Percentiles rank a stretch among this genome's conserved stretches.
These are phyloP conservation scores for Perizoma flavofasciatum DNA, from an alignment of 2,888 invertebrate species.

Conservation along the genomic window DNA sequence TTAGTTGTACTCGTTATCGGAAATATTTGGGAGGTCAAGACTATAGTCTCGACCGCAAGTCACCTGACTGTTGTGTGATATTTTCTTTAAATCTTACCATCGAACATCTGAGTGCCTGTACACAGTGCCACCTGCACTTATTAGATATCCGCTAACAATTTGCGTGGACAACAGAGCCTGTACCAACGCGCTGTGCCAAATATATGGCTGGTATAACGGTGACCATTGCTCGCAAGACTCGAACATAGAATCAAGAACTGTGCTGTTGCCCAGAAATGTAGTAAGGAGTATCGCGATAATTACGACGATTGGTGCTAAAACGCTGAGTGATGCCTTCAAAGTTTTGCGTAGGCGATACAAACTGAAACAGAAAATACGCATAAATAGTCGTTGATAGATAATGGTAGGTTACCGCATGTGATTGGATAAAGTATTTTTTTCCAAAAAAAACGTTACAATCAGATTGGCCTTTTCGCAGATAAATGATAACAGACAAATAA, in stretches of 20 bases:
- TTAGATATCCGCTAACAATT: slow-evolving; percentile 85
- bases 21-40: too few species aligned
- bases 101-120: slow-evolving; percentile 86
- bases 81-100: slow-evolving; percentile 73
- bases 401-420: background rate
- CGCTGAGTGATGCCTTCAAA: slow-evolving; percentile 68
- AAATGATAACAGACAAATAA: too few species aligned
- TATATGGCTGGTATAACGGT: slow-evolving; percentile 63
- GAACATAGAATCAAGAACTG: slow-evolving; percentile 60
- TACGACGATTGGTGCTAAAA: slow-evolving; percentile 64
- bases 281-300: slow-evolving; percentile 61
- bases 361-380: slow-evolving; percentile 55
- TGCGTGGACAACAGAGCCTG: slow-evolving; percentile 87
- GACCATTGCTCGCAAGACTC: slow-evolving; percentile 73
- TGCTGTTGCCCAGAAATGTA: slow-evolving; percentile 65
- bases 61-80: too few species aligned
- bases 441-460: too few species aligned
- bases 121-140: slow-evolving; percentile 85
- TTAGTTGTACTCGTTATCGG: too few species aligned
- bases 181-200: slow-evolving; percentile 86
- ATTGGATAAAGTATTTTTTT: too few species aligned
- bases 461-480: too few species aligned
- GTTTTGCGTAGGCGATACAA: slow-evolving; percentile 80
- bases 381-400: background rate
- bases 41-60: too few species aligned